Evolutionary conservation across 2,888 invertebrate genomes (phyloP).

Genomic region (Melipona bicolor): DNA sequence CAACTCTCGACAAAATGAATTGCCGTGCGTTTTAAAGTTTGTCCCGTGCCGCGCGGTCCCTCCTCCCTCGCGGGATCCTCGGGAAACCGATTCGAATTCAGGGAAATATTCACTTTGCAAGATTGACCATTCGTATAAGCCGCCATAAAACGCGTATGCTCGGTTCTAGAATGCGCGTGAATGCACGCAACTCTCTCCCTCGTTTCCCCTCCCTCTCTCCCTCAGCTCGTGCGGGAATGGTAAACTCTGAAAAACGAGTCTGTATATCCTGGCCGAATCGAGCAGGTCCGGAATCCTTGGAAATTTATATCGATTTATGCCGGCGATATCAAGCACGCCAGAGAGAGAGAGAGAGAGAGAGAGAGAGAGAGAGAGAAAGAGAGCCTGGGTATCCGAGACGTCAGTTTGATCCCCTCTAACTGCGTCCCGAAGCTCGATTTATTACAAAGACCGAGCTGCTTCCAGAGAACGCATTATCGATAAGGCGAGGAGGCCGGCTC

Average conservation of each 20-base stretch:
- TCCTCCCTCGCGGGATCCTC: conserved; percentile 9
- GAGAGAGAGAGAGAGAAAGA: not conserved
- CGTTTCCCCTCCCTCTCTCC: too few species aligned
- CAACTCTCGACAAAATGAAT: conserved; percentile 23
- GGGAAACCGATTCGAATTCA: conserved; percentile 25
- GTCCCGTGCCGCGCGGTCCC: not conserved
- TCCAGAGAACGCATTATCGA: conserved; percentile 68
- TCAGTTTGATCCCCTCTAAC: conserved; percentile 71
- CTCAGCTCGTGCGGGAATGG: not conserved
- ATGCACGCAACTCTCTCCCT: not conserved
- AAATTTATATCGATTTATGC: conserved; percentile 72
- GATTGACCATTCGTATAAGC: conserved; percentile 59
- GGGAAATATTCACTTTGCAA: conserved; percentile 61
- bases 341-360: conserved; percentile 2
- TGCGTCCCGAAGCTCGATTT: conserved; percentile 67
- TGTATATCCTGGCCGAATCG: conserved; percentile 50
- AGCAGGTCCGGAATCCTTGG: conserved; percentile 54
- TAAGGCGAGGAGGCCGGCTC: conserved; percentile 55
- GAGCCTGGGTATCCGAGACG: conserved; percentile 54
- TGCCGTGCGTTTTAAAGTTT: conserved; percentile 19
- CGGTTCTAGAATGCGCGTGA: conserved; percentile 2
- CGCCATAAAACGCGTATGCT: conserved; percentile 54
- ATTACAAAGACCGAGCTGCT: conserved; percentile 65
- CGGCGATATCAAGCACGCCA: conserved; percentile 44
- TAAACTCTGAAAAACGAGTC: conserved; percentile 44